A percentile compares a stretch with the other conserved stretches of the same genome.
Evolutionary conservation across 2,113 vertebrate genomes (phyloP).

Genomic region (Corythoichthys haematopterus): DNA sequence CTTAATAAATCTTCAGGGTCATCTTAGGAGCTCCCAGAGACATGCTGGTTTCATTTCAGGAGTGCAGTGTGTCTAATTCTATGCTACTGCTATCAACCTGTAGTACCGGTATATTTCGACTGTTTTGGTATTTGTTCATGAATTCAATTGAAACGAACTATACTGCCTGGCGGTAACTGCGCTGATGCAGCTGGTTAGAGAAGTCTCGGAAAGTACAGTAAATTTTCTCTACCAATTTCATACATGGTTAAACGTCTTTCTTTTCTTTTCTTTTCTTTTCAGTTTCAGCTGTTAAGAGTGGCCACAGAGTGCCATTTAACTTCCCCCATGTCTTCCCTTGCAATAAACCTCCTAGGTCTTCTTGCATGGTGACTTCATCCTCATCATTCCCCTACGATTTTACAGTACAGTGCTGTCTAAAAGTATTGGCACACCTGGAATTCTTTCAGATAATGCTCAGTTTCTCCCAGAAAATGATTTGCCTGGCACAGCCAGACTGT

Average conservation of each 20-base stretch:
- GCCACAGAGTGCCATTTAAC: too few relatives aligned
- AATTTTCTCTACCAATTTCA: not conserved
- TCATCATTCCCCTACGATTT: too few relatives aligned
- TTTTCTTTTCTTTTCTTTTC: too few relatives aligned
- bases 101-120: not conserved
- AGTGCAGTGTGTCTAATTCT: not conserved
- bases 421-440: too few relatives aligned
- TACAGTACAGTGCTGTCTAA: too few relatives aligned
- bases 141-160: not conserved
- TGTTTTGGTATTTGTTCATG: not conserved
- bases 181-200: not conserved
- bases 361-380: too few relatives aligned
- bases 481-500: too few relatives aligned
- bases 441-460: too few relatives aligned
- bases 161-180: not conserved
- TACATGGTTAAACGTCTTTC: not conserved
- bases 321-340: too few relatives aligned
- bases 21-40: not conserved
- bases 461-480: too few relatives aligned
- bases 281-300: too few relatives aligned
- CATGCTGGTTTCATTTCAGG: not conserved
- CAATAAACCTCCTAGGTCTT: too few relatives aligned
- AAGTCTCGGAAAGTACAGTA: not conserved
- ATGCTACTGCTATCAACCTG: not conserved
- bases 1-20: conserved; percentile 4